Conservation (phyloP, 2,113 vertebrate species). For the Pyrgilauda ruficollis region DNA sequence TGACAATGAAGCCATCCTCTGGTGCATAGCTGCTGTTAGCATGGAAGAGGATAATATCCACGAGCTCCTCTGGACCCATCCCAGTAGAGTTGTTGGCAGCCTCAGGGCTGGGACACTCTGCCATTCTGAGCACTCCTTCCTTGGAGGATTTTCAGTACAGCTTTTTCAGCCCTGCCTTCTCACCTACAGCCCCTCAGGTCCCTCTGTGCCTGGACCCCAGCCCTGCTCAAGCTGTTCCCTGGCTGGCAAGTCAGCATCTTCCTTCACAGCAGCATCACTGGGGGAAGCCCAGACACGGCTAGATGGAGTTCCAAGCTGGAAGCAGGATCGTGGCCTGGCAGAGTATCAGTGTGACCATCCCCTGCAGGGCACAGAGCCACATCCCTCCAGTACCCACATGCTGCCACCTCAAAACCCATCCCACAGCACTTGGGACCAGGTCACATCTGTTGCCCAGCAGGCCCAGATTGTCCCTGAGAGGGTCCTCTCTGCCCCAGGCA, state of each 20-base stretch:
- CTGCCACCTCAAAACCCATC: not conserved
- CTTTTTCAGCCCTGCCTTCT: not conserved
- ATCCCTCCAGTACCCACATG: not conserved
- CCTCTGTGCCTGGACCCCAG: not conserved
- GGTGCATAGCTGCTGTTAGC: not conserved
- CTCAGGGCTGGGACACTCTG: not conserved
- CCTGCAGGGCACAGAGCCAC: not conserved
- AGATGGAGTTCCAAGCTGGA: not conserved
- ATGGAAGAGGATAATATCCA: not conserved
- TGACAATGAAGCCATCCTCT: not conserved
- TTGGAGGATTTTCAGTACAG: not conserved
- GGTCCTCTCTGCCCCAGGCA: not conserved
- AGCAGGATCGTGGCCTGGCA: not conserved
- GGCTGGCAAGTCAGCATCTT: not conserved
- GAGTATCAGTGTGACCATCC: not conserved
- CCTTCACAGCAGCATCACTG: not conserved
- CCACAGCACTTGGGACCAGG: not conserved
- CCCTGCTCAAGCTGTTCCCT: not conserved
- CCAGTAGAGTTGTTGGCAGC: not conserved
- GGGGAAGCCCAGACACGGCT: fast-evolving
- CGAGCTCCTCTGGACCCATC: not conserved
- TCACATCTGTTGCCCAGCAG: not conserved
- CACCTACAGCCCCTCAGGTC: not conserved
- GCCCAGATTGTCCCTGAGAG: not conserved
- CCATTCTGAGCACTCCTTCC: not conserved